Base-by-base conservation (phyloP, 2,113 vertebrate species). In the Sorex fumeus region DNA sequence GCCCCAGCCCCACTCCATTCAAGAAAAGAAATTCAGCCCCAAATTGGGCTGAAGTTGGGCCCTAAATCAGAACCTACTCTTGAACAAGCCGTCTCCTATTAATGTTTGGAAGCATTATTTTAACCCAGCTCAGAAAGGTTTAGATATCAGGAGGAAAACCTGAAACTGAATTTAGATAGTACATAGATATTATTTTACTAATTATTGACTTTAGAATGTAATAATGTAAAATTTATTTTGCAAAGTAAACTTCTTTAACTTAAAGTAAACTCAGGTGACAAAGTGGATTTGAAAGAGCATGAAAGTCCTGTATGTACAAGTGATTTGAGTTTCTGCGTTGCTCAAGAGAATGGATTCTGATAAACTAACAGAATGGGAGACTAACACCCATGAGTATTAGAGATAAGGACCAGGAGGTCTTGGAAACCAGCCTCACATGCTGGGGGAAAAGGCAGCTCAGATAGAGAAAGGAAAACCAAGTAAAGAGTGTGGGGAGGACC, bases 141-240 rank as follows among this genome's bases (percentile, higher is more conserved):
- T 9, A 45, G 47, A 8, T 21, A 40, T 82, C 30, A 47, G 28
- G 21, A 6, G 25, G 30, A 57, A 83, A 27, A 69, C 19, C 23
- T 43, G 32, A 88, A 67, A 83, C 9, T 85, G 75, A 53, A 3
- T 87, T 90, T 64, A 25, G 3, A 71, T 53, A 32, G 10, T 19
- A 50, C 4, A 1, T 40, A 66, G 80, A 47, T 7, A 75, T 83
- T 86, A 57, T 77, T 45, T 43, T 81, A 57, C 70, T 25, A 71
- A 90, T 82, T 28, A 18, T 36, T 81, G 40, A 77, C 8, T 69
- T 83, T 71, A 82, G 78, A 79, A 43, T 5, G 40, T n/a, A 67
- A n/a, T 78, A 43, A 71, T 50, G 88, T 91, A 64, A 84, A 87
- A 27, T 67, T 28, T 71, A n/a, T 47, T 92, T 90, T 93, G 53